Evolutionary conservation across 2,797 vertebrate genomes (phyloP).

Genomic region (Poeciliopsis presidionis): DNA sequence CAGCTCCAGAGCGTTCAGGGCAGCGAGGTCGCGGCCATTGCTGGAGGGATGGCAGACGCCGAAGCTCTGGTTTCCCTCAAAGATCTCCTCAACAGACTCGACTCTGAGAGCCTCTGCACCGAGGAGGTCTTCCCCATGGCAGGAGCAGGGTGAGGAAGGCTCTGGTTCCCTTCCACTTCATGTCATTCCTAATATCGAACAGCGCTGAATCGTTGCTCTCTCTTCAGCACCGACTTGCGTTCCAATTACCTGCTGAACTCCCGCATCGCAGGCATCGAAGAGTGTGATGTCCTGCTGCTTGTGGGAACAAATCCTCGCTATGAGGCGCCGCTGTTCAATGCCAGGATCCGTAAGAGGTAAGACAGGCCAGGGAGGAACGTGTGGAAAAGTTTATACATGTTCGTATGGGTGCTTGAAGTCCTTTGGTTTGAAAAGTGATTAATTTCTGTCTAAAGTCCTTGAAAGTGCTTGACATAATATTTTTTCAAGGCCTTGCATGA

Average conservation of each 20-base stretch:
- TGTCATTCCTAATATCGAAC: background rate
- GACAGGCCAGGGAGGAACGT: background rate
- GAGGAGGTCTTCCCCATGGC: slow-evolving; percentile 93
- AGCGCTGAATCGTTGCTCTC: fast-evolving
- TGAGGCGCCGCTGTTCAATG: slow-evolving; percentile 95
- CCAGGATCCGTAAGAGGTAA: slow-evolving; percentile 88
- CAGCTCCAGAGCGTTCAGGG: slow-evolving; percentile 88
- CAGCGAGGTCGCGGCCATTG: slow-evolving; percentile 87
- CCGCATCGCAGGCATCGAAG: slow-evolving; percentile 92
- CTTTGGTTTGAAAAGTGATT: too few species aligned
- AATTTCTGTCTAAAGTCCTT: too few species aligned
- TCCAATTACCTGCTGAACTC: slow-evolving; percentile 97
- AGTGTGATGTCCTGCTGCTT: slow-evolving; percentile 91
- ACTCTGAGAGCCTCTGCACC: slow-evolving; percentile 92
- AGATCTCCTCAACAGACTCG: slow-evolving; percentile 90
- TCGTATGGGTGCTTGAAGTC: too few species aligned
- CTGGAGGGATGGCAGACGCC: slow-evolving; percentile 93
- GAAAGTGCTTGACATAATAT: background rate
- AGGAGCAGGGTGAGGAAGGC: slow-evolving; percentile 73
- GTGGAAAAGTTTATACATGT: background rate
- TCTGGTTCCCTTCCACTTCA: background rate
- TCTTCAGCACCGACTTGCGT: slow-evolving; percentile 89
- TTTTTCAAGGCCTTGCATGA: background rate
- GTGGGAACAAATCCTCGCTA: slow-evolving; percentile 96
- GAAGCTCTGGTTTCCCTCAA: slow-evolving; percentile 93